These are phyloP conservation scores for Suricata suricatta DNA, from an alignment of 2,113 vertebrate species.

Conservation along the genomic window DNA sequence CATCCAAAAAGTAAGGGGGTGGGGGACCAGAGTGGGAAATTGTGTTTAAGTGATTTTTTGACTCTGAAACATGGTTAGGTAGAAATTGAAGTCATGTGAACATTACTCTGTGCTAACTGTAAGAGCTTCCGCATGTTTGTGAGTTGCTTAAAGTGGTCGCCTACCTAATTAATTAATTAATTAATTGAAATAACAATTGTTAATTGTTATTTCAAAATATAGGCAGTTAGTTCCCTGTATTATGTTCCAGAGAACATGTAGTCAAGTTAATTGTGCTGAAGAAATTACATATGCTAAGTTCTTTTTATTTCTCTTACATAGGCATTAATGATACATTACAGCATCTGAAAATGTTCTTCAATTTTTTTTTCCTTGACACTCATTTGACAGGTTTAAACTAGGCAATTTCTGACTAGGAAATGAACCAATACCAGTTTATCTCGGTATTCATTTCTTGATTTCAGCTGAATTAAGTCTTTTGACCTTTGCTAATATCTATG, in stretches of 20 bases:
- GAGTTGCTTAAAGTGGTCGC: background rate
- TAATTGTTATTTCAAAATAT: conserved; percentile 27
- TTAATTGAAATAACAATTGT: no score
- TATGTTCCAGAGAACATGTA: background rate
- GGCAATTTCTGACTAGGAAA: conserved; percentile 2
- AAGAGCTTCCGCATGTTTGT: background rate
- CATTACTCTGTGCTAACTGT: background rate
- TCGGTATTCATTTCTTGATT: background rate
- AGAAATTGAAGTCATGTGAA: conserved; percentile 43
- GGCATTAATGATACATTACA: background rate
- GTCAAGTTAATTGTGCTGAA: conserved; percentile 32
- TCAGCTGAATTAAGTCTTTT: conserved; percentile 24
- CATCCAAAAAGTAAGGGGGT: background rate
- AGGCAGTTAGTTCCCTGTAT: background rate
- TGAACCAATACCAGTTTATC: background rate
- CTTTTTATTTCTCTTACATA: background rate
- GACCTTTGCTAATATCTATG: background rate
- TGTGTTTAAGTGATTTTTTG: conserved; percentile 43
- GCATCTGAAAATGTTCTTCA: background rate
- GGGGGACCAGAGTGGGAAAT: background rate
- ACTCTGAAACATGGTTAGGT: background rate
- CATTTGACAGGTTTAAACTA: background rate
- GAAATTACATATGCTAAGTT: background rate
- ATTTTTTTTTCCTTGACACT: background rate
- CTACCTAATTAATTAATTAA: no score